Base-by-base conservation (phyloP, 2,888 invertebrate genomes). In the Caenorhabditis sinica region DNA sequence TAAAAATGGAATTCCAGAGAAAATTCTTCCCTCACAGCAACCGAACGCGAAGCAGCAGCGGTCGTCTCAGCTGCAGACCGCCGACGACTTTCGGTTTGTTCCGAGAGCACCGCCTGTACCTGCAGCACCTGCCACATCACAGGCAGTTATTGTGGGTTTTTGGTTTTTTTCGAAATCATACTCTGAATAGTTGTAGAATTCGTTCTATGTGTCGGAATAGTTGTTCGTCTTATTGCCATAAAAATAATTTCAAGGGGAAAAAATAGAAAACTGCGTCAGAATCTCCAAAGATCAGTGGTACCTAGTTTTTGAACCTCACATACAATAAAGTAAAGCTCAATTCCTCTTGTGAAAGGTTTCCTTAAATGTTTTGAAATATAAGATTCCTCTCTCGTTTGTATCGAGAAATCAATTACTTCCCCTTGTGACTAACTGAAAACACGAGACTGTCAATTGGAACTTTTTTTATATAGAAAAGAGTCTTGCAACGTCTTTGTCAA, bases 41-140 rank as follows among this genome's bases (percentile, higher is more conserved):
- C 65, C 71, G 79, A 58, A 45, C 56, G 40, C 68, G 23, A 71
- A 79, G 65, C 79, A 71, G 79, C 79, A 56, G 79, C 77, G 69
- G 69, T 53, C 69, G 51, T 69, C 69, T 43, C 80, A 80, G 80
- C 65, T 65, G 80, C 72, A 71, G 65, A 71, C 79, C 63, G 79
- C 80, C 72, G 72, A 80, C 33, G 80, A 80, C 58, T 80, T 80
- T 73, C 80, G 80, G 72, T 80, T 72, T 25, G 80, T 72, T 36
- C 66, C 80, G 80, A 56, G 80, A 80, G 80, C 80, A 25, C 65
- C 80, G 65, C 80, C 80, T 2, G 72, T 58, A 4, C 45, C 72
- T 11, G 72, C 72, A 43, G 73, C 73, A 33, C 49, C 73, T 6
- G 33, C 73, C 5, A 30, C 73, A 25, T 30, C 53, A n/a, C 77